Evolutionary conservation across 2,797 vertebrate species (phyloP), one percentile per base, ranked within the genome.

Genomic region (Podarcis siculus): DNA sequence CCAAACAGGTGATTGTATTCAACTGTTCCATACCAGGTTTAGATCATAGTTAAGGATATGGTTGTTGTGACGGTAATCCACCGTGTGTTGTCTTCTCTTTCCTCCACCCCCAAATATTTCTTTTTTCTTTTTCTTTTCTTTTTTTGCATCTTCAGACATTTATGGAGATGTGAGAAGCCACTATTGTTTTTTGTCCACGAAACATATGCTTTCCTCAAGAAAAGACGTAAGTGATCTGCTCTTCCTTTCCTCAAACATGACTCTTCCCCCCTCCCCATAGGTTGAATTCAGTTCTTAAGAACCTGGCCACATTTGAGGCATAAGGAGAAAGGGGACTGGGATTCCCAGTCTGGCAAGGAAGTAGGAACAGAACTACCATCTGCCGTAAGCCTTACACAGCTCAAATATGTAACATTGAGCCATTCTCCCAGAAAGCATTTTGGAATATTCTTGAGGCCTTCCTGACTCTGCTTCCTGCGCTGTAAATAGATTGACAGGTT

Each of bases 111-210:
- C 42, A 73, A 30, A 67, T 0, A 80, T 82, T 79, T 77, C 84
- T 89, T 81, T 94, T 61, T 83, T 15, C 13, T 15, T 55, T 55
- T 15, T 4, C 3, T 55, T 55, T 4, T 15, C 13, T 49, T 49
- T 49, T 49, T 55, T 55, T 55, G 49, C 72, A 17, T 55, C 88
- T 67, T 19, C 86, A 97, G 98, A 89, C 96, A 79, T 83, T 2
- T 94, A 12, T 98, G 98, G 98, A 97, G 97, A 90, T 95, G 97
- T 83, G 93, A 96, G 79, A 97, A 96, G 75, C 95, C 97, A 0
- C 72, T 98, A n/a, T 97, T 96, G 80, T 93, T 95, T 87, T 94
- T 94, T 21, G 58, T 78, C 72, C 84, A 93, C 0, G 77, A 93
- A 76, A 97, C 93, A 87, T n/a, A 90, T 0, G 90, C 94, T 12